Evolutionary conservation across 1,140 invertebrate genomes (phyloP).

Genomic region (Phenacoccus solenopsis): DNA sequence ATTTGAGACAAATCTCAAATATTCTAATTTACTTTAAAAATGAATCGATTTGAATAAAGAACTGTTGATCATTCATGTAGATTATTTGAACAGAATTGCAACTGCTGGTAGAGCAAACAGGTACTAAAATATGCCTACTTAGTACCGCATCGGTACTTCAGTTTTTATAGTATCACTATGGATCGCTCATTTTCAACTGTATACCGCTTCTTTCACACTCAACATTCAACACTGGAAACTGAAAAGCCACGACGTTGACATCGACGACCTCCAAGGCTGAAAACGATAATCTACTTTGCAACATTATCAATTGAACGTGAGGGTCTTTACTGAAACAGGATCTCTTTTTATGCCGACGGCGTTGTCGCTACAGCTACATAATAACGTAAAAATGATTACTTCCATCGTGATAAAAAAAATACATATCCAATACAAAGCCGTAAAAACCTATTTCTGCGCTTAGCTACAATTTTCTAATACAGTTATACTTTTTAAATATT

Average conservation of each 20-base stretch:
- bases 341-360: neutral
- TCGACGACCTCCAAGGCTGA: neutral
- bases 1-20: too few relatives aligned
- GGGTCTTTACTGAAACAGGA: neutral
- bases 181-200: too few relatives aligned
- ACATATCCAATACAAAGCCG: neutral
- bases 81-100: too few relatives aligned
- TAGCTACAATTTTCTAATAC: conserved; percentile 2
- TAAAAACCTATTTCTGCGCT: neutral
- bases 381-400: conserved; percentile 7
- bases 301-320: neutral
- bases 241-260: conserved; percentile 12
- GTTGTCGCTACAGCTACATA: conserved; percentile 6
- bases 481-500: conserved; percentile 16
- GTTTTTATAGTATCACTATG: too few relatives aligned
- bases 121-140: too few relatives aligned
- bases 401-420: neutral
- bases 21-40: too few relatives aligned
- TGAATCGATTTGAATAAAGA: too few relatives aligned
- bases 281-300: neutral
- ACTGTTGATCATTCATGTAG: too few relatives aligned
- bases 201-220: too few relatives aligned
- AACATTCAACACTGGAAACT: neutral
- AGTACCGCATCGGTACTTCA: too few relatives aligned
- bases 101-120: too few relatives aligned